phyloP scores from a whole-genome alignment of 2,113 vertebrate genomes.

The Diadophis punctatus region DNA sequence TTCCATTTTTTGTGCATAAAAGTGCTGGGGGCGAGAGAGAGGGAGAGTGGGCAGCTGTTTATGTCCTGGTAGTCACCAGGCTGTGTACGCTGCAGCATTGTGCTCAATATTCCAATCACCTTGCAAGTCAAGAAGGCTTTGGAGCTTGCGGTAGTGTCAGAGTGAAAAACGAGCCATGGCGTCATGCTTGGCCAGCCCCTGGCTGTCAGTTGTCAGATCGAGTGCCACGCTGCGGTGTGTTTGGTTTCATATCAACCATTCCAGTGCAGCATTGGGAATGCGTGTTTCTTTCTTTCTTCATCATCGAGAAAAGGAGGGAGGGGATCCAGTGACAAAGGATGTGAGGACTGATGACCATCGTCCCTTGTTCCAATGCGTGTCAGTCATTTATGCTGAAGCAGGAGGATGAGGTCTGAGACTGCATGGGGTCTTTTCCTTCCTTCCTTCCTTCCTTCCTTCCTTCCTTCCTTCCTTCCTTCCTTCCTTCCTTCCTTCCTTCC shows the following conservation, averaged over 20 bases:
- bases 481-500: not conserved
- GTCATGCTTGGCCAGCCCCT: conserved; percentile 43
- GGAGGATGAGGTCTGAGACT: not conserved
- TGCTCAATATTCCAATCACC: conserved; percentile 67
- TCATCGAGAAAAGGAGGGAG: not conserved
- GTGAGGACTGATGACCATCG: not conserved
- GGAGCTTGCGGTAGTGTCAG: conserved; percentile 65
- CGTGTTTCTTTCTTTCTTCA: not conserved
- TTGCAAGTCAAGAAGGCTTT: conserved; percentile 59
- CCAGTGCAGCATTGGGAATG: not conserved
- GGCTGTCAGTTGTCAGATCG: conserved; percentile 54
- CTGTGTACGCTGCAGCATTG: conserved; percentile 52
- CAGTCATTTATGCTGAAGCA: conserved; percentile 23
- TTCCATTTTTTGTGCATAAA: not conserved
- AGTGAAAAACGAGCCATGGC: conserved; percentile 65
- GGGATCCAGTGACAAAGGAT: conserved; percentile 24
- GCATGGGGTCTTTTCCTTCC: conserved; percentile 30
- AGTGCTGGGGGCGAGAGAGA: conserved; percentile 2
- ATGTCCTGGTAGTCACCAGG: conserved; percentile 52
- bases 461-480: not conserved
- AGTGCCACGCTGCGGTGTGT: conserved; percentile 41
- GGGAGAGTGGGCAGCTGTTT: conserved; percentile 14
- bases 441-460: not conserved
- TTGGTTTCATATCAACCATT: conserved; percentile 36
- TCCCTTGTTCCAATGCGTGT: conserved; percentile 23